Base-by-base conservation (phyloP, 1,140 invertebrate species). In the Rhizoglyphus robini region DNA sequence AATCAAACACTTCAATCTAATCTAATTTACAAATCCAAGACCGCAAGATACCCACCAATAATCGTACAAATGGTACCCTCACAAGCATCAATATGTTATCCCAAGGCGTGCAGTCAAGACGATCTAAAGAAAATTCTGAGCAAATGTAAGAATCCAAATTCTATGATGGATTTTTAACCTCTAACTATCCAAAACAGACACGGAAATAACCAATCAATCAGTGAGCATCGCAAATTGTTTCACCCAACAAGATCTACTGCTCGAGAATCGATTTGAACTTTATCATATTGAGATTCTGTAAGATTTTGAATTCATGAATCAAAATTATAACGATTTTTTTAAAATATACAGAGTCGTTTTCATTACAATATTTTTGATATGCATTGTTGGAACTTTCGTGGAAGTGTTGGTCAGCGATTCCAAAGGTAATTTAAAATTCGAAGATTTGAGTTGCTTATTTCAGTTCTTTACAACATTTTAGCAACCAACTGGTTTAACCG, bases 271-370 rank as follows among this genome's bases (percentile, higher is more conserved):
- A n/a, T 18, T 58, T 58, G 27, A 58, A 32, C 15, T 27, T 3
- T n/a, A 23, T 58, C 54, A 58, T 58, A 32, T 58, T 2, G 54
- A 23, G 18, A 58, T 58, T 58, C 15, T 58, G 54, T 58, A 58
- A 58, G 54, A 18, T 58, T 34, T 3, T 58, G 15, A 18, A 2
- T 58, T 58, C 15, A 3, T 8, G n/a, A 5, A 3, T 3, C n/a
- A n/a, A n/a, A n/a, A n/a, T n/a, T 8, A 27, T 54, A 32, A 54
- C 20, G 15, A 8, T 54, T 54, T 54, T 54, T 54, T 32, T 32
- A 27, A 27, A 27, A 27, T 5, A 54, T 5, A 8, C 5, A 20
- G 51, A 54, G 20, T 20, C 51, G 51, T 5, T 25, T 20, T 8
- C 20, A 54, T 32, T 32, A 27, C 23, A 27, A 54, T 54, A 8